Evolutionary conservation across 2,113 vertebrate species (phyloP).

Genomic region (Psittacula cyanocephala): DNA sequence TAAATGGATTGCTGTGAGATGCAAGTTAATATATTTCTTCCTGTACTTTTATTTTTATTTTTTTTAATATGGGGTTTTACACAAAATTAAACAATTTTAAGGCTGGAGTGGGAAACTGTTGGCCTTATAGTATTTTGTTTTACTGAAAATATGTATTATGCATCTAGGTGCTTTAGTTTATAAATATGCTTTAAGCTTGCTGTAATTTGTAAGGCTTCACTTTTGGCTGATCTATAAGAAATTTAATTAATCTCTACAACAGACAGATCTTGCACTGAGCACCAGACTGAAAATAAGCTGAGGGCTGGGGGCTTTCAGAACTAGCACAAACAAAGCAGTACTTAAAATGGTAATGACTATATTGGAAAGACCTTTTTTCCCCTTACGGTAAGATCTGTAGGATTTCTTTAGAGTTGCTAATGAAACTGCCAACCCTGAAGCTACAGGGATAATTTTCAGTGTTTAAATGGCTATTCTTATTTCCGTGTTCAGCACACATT

Average conservation of each 20-base stretch:
- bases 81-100: slow-evolving; percentile 42
- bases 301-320: background rate
- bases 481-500: slow-evolving; percentile 3
- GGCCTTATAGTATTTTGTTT: slow-evolving; percentile 53
- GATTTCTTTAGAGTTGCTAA: background rate
- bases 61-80: background rate
- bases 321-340: slow-evolving; percentile 17
- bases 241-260: slow-evolving; percentile 68
- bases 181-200: slow-evolving; percentile 62
- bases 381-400: background rate
- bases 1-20: slow-evolving; percentile 46
- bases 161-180: slow-evolving; percentile 44
- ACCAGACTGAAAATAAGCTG: slow-evolving; percentile 59
- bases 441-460: background rate
- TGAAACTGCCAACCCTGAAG: background rate
- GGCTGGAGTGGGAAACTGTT: slow-evolving; percentile 42
- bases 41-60: background rate
- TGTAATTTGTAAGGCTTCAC: slow-evolving; percentile 68
- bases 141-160: slow-evolving; percentile 35
- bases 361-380: background rate
- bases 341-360: slow-evolving; percentile 13
- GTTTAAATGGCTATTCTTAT: slow-evolving; percentile 12
- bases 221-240: slow-evolving; percentile 68
- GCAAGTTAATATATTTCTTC: slow-evolving; percentile 25
- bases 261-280: slow-evolving; percentile 59